These are phyloP conservation scores for Sylvia atricapilla DNA, from an alignment of 2,113 vertebrate genomes.

Conservation along the genomic window DNA sequence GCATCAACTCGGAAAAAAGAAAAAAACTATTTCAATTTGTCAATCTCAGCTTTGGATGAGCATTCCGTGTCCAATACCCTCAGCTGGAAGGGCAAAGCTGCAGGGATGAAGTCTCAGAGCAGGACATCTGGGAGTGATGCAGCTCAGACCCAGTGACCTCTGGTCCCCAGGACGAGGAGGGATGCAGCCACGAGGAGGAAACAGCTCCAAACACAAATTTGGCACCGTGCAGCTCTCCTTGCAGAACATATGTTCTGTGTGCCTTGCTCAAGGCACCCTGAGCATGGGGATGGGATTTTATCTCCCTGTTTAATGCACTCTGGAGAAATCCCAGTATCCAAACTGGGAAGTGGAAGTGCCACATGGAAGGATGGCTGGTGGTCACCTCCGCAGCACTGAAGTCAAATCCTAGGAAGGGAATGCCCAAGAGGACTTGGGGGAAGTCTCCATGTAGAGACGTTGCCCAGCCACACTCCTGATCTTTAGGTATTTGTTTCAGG, in stretches of 20 bases:
- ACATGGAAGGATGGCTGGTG: neutral
- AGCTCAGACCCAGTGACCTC: neutral
- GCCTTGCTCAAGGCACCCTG: neutral
- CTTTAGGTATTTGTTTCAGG: neutral
- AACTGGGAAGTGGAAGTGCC: neutral
- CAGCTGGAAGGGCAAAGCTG: neutral
- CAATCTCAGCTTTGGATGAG: neutral
- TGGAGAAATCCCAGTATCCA: neutral
- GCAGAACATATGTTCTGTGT: neutral
- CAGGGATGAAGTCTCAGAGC: neutral
- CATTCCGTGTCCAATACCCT: neutral
- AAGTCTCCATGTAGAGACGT: neutral
- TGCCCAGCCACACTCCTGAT: neutral
- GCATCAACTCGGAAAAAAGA: neutral
- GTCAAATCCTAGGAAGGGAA: neutral
- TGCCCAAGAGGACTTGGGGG: neutral
- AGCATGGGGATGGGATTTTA: neutral
- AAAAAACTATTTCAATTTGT: neutral
- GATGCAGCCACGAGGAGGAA: neutral
- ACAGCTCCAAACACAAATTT: neutral
- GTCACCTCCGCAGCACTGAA: accelerated
- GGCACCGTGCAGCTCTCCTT: neutral
- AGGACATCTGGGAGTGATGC: neutral
- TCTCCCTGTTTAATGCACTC: neutral
- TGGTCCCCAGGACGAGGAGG: neutral